Evolutionary conservation across 2,888 invertebrate genomes (phyloP), one percentile per base, ranked within the genome.

Genomic region (Leucoptera coffeella): DNA sequence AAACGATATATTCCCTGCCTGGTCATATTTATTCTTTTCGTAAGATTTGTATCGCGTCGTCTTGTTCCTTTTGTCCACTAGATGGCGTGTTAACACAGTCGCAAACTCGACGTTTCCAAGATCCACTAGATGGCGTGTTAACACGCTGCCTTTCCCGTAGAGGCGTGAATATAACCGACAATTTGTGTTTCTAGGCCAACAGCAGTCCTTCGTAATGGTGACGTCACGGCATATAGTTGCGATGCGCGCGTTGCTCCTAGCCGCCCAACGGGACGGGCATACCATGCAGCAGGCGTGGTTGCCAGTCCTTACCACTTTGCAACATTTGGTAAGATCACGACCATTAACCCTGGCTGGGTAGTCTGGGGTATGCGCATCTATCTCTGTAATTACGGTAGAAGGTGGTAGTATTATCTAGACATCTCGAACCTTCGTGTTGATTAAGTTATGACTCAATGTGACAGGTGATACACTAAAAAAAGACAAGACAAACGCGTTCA

Each of bases 191-290:
- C 35, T 55, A 73, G 81, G 84, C 19, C 82, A 86, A 29, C 87
- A 88, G 46, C 86, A 87, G 29, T 67, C 69, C n/a, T 67, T 69
- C 49, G 96, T 97, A 28, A 94, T 96, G 93, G 73, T 99, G 45
- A 97, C 96, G 3, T 88, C 94, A 0, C 95, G 97, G 43, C 99
- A 99, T 75, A 77, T 99, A 29, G 93, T 96, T 43, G 94, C 95
- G 15, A 95, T 97, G 87, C 76, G 92, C 34, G 88, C 95, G 0
- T 67, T 99, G 25, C 73, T 99, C 24, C 80, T 83, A 41, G 73
- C 95, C 27, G 93, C 95, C 0, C 90, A 92, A 47, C 82, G 90
- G 33, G 93, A 95, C 54, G 96, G 96, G 0, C 84, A 85, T 41
- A 83, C 90, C 35, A 74, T 97, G 32, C 93, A 91, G 25, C 85